phyloP scores from a whole-genome alignment of 2,888 invertebrate genomes.

The Tipula vernalis region DNA sequence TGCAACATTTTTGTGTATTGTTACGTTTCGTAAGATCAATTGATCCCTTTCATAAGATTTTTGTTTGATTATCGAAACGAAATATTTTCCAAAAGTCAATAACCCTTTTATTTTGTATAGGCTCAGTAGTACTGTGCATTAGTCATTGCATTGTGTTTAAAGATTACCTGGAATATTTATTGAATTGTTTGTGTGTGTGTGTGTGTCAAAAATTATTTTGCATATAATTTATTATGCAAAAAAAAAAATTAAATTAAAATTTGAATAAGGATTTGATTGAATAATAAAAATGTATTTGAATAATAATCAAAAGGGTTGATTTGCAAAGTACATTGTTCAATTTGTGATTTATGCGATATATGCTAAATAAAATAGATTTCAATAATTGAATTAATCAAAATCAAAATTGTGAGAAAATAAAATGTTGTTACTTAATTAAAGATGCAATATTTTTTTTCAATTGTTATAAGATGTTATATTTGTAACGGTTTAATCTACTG shows the following conservation, averaged over 20 bases:
- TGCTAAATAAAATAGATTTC: background rate
- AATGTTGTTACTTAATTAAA: background rate
- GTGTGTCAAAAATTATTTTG: background rate
- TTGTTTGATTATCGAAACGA: background rate
- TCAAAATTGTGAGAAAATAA: background rate
- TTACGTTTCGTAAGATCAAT: background rate
- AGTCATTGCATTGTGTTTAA: background rate
- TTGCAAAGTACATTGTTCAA: background rate
- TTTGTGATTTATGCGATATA: background rate
- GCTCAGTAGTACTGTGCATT: background rate
- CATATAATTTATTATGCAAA: background rate
- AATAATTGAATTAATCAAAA: background rate
- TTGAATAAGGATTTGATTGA: constrained; percentile 4
- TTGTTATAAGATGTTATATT: too few species aligned
- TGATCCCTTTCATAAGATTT: background rate
- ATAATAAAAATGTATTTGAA: background rate
- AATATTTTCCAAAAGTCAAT: background rate
- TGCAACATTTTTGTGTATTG: background rate
- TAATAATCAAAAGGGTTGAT: background rate
- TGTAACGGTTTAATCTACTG: too few species aligned
- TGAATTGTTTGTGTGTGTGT: background rate
- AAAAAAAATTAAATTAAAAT: background rate
- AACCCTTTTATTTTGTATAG: background rate
- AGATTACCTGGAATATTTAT: background rate
- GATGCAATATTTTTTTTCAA: background rate